phyloP scores from a whole-genome alignment of 2,113 vertebrate species.

The Recurvirostra avosetta region DNA sequence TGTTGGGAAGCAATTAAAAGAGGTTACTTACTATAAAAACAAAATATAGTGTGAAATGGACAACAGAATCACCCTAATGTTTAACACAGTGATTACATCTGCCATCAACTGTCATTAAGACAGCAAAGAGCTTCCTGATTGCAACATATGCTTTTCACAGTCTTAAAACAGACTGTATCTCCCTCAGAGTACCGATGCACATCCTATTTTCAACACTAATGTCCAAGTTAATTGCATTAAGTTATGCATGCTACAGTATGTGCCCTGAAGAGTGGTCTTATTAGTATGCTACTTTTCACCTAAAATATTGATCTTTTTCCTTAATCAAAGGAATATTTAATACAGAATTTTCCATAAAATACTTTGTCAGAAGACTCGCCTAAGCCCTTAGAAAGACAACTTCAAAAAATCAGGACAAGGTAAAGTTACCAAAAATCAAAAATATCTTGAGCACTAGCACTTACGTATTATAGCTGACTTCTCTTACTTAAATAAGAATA shows the following conservation, averaged over 20 bases:
- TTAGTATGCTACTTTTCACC: background rate
- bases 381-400: background rate
- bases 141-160: background rate
- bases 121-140: background rate
- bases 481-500: background rate
- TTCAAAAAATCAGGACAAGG: background rate
- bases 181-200: background rate
- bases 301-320: background rate
- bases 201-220: background rate
- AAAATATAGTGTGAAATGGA: background rate
- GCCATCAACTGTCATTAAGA: background rate
- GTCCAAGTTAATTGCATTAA: background rate
- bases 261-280: background rate
- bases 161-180: background rate
- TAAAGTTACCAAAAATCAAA: background rate
- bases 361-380: background rate
- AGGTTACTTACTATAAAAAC: background rate
- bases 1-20: constrained; percentile 59
- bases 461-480: background rate
- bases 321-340: background rate
- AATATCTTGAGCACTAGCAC: background rate
- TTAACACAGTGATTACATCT: background rate
- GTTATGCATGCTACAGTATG: background rate
- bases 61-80: background rate
- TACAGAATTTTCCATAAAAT: background rate